phyloP scores from a whole-genome alignment of 1,140 invertebrate genomes.

The Drosophila simulans region DNA sequence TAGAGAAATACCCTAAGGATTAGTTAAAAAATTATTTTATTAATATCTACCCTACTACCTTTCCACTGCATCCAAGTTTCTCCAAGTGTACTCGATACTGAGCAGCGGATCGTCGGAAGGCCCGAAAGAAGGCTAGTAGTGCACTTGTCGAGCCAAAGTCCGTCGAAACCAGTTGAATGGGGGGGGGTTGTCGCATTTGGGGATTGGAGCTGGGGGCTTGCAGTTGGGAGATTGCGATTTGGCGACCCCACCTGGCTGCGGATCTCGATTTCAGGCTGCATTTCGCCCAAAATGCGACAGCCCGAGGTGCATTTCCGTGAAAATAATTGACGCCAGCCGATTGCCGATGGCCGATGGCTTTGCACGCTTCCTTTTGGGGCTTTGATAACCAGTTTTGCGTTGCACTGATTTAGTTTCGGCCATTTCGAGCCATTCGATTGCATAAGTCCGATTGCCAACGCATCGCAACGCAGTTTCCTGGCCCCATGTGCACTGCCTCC shows the following conservation, averaged over 20 bases:
- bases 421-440: slow-evolving; percentile 7
- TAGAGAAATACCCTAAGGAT: no score
- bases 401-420: slow-evolving; percentile 50
- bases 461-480: slow-evolving; percentile 48
- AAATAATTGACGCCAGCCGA: slow-evolving; percentile 57
- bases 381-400: slow-evolving; percentile 24
- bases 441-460: slow-evolving; percentile 36
- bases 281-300: slow-evolving; percentile 50
- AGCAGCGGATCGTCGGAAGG: background rate
- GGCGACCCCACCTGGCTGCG: slow-evolving; percentile 8
- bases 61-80: no score
- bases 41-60: no score
- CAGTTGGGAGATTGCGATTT: background rate
- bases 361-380: slow-evolving; percentile 35
- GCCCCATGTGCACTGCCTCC: background rate
- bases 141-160: slow-evolving; percentile 35
- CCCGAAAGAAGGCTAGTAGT: slow-evolving; percentile 42
- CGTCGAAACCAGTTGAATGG: slow-evolving; percentile 61
- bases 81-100: background rate
- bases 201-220: background rate
- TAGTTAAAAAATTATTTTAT: no score
- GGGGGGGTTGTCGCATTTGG: background rate
- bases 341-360: slow-evolving; percentile 4
- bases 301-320: slow-evolving; percentile 66
- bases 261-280: slow-evolving; percentile 4